A percentile compares a stretch with the other conserved stretches of the same genome.
phyloP scores from a whole-genome alignment of 2,888 invertebrate genomes.

The Mimas tiliae region DNA sequence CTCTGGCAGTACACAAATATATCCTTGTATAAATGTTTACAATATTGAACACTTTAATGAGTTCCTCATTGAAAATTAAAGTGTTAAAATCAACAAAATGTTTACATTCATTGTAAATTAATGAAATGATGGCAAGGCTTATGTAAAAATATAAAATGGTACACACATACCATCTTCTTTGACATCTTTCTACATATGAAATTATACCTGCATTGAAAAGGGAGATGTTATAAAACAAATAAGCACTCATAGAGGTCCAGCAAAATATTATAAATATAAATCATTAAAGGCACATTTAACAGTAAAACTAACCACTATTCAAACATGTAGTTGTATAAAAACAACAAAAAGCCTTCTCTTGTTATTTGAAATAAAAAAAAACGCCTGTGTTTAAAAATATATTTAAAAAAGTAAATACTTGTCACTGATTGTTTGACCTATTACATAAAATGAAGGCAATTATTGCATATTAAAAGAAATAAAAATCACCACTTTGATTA shows the following conservation, averaged over 20 bases:
- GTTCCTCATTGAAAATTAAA: background rate
- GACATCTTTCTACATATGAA: slow-evolving; percentile 2
- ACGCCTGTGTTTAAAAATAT: background rate
- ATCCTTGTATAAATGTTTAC: slow-evolving; percentile 23
- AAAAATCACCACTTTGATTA: slow-evolving; percentile 65
- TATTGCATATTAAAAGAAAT: slow-evolving; percentile 45
- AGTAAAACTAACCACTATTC: slow-evolving; percentile 58
- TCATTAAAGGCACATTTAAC: background rate
- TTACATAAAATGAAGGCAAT: slow-evolving; percentile 6
- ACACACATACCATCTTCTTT: background rate
- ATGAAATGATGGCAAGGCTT: slow-evolving; percentile 48
- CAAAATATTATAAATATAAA: slow-evolving; percentile 41
- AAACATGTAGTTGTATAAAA: slow-evolving; percentile 10
- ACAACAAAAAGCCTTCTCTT: background rate
- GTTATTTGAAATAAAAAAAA: slow-evolving; percentile 13
- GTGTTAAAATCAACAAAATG: slow-evolving; percentile 53
- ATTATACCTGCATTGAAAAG: background rate
- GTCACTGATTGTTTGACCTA: slow-evolving; percentile 7
- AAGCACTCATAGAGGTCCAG: slow-evolving; percentile 27
- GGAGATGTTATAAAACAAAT: background rate
- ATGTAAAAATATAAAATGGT: slow-evolving; percentile 24
- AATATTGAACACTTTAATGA: slow-evolving; percentile 20
- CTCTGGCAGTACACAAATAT: slow-evolving; percentile 35
- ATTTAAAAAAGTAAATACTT: slow-evolving; percentile 14
- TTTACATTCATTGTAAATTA: slow-evolving; percentile 48